Conservation (phyloP, 2,888 invertebrate species). For the Hypolimnas misippus region DNA sequence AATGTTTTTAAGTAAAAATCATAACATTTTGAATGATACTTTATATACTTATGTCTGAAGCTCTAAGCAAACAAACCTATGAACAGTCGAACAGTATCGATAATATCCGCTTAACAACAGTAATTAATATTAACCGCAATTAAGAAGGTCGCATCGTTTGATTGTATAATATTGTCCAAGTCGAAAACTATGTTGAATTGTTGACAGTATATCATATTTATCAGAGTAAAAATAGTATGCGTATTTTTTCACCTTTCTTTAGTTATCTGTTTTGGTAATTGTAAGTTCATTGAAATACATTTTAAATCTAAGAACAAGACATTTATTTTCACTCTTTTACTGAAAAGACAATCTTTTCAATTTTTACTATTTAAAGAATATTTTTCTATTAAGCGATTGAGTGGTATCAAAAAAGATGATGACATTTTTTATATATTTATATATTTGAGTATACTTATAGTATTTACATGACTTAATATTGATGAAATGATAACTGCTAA, state of each 20-base stretch:
- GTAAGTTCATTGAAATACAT: neutral
- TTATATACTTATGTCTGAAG: constrained; percentile 21
- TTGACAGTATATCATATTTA: neutral
- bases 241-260: neutral
- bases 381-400: too few species aligned
- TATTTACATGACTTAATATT: too few species aligned
- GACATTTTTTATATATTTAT: too few species aligned
- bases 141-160: constrained; percentile 48
- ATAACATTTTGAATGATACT: constrained; percentile 14
- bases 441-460: too few species aligned
- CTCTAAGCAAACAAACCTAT: constrained; percentile 26
- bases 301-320: neutral
- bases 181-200: neutral
- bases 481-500: too few species aligned
- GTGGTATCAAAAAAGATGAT: too few species aligned
- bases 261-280: neutral
- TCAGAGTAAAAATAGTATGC: neutral
- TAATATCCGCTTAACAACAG: constrained; percentile 69
- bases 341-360: too few species aligned
- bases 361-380: too few species aligned
- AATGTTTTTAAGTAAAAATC: constrained; percentile 19
- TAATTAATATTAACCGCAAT: constrained; percentile 52
- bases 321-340: neutral
- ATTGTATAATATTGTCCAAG: constrained; percentile 41
- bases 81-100: constrained; percentile 41